These are phyloP conservation scores for Grallaria varia DNA, from an alignment of 2,113 vertebrate genomes.

Conservation along the genomic window DNA sequence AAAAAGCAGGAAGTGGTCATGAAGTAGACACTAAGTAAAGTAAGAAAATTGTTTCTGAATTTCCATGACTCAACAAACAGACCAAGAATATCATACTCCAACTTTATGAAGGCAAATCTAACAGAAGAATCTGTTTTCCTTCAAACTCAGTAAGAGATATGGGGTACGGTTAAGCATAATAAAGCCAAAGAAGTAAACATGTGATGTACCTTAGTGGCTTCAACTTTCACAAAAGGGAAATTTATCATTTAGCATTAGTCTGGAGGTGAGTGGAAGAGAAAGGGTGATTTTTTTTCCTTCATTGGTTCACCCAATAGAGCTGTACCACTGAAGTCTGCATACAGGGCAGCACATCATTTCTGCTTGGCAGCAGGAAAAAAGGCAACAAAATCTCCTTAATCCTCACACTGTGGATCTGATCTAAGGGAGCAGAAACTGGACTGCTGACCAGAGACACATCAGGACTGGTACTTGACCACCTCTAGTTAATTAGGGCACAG, in stretches of 20 bases:
- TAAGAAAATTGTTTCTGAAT: not conserved
- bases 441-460: not conserved
- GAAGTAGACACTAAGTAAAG: not conserved
- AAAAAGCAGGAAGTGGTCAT: not conserved
- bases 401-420: not conserved
- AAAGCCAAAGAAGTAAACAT: not conserved
- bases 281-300: not conserved
- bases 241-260: not conserved
- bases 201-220: not conserved
- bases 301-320: not conserved
- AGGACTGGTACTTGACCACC: not conserved
- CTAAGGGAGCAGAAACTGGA: not conserved
- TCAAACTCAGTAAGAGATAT: not conserved
- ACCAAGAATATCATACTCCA: not conserved
- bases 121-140: not conserved
- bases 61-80: not conserved
- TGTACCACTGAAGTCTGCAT: not conserved
- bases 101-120: not conserved
- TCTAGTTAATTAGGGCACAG: not conserved
- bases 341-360: not conserved
- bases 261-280: not conserved
- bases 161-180: rapidly evolving
- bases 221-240: not conserved
- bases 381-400: not conserved
- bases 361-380: not conserved